Base-by-base conservation (phyloP, 1,140 invertebrate genomes). In the Pseudoatta argentina region DNA sequence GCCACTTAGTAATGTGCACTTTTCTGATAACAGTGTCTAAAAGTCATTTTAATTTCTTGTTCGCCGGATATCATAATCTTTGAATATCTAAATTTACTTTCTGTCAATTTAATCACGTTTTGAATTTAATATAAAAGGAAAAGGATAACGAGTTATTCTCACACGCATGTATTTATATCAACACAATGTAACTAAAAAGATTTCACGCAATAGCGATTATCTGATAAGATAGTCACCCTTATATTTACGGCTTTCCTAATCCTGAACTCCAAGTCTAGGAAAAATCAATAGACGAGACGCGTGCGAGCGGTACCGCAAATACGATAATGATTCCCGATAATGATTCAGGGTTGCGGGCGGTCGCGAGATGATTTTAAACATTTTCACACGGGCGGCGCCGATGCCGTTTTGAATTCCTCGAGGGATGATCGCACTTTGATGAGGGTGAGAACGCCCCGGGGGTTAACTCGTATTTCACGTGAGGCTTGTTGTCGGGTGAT, bases 381-480 rank as follows among this genome's bases (percentile, higher is more conserved):
- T 91, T 91, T 93, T 93, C 93, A 92, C 92, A 94, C 91, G 91
- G 86, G 86, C 72, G 57, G 18, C 24, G 48, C 39, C 82, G 71
- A 79, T 66, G 88, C 85, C 89, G 92, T 94, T 94, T 94, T 93
- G 92, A 94, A 94, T 94, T 95, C 92, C 92, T 94, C 91, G 91
- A 93, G 93, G 94, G 93, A 94, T 94, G 91, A 93, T 93, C 90
- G 90, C 73, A 89, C 88, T 94, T 93, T 93, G 91, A 93, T 91
- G 93, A 94, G 94, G 94, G 93, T 92, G 92, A 92, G 91, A 92
- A 90, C 88, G 85, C 81, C 92, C 91, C 75, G 87, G 91, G 93
- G 92, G 93, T 93, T 92, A 91, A 94, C 93, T 93, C 93, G 91
- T 94, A 94, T 93, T 94, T 94, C 93, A 93, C 92, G 92, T 89